A percentile compares a stretch with the other conserved stretches of the same genome.
Conservation (phyloP, 2,113 vertebrate genomes). For the Parotia lawesii region DNA sequence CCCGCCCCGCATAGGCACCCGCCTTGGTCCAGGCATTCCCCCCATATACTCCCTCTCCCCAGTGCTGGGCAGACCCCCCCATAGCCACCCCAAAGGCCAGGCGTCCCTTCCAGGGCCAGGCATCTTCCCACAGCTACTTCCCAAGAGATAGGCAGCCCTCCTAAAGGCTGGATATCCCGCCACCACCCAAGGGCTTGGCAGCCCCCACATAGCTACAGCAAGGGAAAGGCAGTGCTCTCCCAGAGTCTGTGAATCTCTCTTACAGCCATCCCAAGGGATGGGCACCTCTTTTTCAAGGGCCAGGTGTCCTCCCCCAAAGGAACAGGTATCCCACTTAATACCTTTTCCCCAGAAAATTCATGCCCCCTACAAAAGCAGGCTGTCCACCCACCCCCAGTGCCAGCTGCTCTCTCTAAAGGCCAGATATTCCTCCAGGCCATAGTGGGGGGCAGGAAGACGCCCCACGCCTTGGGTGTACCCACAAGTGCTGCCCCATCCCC, state of each 20-base stretch:
- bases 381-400: background rate
- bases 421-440: background rate
- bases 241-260: too few relatives aligned
- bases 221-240: background rate
- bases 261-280: background rate
- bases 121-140: background rate
- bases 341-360: background rate
- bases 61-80: background rate
- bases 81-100: background rate
- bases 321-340: background rate
- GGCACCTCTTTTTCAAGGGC: background rate
- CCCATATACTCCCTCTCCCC: background rate
- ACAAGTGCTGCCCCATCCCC: fast-evolving
- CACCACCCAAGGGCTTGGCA: background rate
- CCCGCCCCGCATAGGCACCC: too few relatives aligned
- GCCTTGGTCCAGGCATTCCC: background rate
- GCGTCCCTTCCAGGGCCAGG: background rate
- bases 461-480: background rate
- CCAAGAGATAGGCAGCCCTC: background rate
- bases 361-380: fast-evolving
- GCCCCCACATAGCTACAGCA: background rate
- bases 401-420: background rate
- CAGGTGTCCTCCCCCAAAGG: background rate
- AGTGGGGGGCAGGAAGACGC: background rate
- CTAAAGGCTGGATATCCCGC: background rate